A percentile compares a stretch with the other conserved stretches of the same genome.
phyloP scores from a whole-genome alignment of 35 echinoderm and acorn worm species.

The Lytechinus variegatus region DNA sequence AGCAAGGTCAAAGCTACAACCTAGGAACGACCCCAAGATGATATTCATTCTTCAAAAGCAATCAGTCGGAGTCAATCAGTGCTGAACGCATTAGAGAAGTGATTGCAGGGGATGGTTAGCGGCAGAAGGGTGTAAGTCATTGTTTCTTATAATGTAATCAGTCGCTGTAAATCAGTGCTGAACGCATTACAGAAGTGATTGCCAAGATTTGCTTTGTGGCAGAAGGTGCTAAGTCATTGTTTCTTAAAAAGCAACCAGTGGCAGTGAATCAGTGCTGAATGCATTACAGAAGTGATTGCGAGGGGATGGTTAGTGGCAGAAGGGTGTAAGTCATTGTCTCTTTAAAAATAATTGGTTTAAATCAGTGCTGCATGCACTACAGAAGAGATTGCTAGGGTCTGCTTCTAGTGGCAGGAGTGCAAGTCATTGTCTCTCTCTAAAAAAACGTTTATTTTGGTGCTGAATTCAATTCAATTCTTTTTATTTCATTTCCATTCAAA shows the following conservation, averaged over 20 bases:
- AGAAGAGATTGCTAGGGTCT: no score
- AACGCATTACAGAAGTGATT: no score
- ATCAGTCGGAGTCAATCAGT: not conserved
- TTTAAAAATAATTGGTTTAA: no score
- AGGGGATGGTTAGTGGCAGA: not conserved
- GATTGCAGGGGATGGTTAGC: not conserved
- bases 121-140: not conserved
- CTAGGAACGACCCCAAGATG: not conserved
- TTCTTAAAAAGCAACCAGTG: not conserved
- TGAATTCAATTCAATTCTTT: no score
- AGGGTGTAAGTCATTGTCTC: not conserved
- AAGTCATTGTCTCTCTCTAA: not conserved
- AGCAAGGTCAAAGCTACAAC: not conserved
- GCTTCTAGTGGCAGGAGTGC: no score
- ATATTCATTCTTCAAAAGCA: not conserved
- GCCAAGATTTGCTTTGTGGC: no score
- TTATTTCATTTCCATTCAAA: no score
- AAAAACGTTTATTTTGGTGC: not conserved
- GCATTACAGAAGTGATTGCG: not conserved
- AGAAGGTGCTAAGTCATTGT: not conserved
- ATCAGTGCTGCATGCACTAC: no score
- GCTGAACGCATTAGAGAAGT: not conserved
- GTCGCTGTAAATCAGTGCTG: no score
- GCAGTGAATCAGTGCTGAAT: not conserved
- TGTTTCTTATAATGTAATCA: no score